These are phyloP conservation scores for Octodon degus DNA, from an alignment of 2,113 vertebrate species.

Conservation along the genomic window DNA sequence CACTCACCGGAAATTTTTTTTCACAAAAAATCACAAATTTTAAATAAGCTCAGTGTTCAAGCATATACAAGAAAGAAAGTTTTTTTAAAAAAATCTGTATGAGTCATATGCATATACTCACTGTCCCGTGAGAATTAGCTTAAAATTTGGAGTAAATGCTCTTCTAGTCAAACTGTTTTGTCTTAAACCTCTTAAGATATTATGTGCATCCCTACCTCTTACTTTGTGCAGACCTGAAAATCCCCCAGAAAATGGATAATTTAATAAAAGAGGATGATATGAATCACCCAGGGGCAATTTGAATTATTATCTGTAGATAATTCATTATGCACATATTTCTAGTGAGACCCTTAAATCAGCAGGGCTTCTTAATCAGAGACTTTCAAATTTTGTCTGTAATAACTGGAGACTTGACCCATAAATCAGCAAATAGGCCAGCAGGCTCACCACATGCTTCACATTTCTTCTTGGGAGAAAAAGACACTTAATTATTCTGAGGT, in stretches of 20 bases:
- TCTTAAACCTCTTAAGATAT: slow-evolving; percentile 61
- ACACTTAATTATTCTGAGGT: slow-evolving; percentile 85
- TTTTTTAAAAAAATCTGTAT: neutral
- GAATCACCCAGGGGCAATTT: slow-evolving; percentile 84
- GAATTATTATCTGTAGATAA: slow-evolving; percentile 85
- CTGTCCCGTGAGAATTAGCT: neutral
- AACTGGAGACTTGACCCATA: slow-evolving; percentile 86
- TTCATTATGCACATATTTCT: slow-evolving; percentile 88
- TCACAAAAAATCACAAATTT: neutral
- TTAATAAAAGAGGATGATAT: slow-evolving; percentile 83
- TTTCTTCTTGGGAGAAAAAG: slow-evolving; percentile 81
- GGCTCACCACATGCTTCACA: slow-evolving; percentile 78
- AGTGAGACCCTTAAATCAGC: slow-evolving; percentile 86
- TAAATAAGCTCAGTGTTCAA: slow-evolving; percentile 46
- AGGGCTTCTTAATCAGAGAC: slow-evolving; percentile 86
- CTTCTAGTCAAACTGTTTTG: slow-evolving; percentile 59
- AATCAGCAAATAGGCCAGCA: slow-evolving; percentile 85
- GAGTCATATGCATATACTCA: slow-evolving; percentile 25
- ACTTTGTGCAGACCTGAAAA: slow-evolving; percentile 65
- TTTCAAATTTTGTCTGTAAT: slow-evolving; percentile 84
- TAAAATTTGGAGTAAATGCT: slow-evolving; percentile 53
- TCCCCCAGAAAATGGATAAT: slow-evolving; percentile 80
- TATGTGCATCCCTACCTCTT: slow-evolving; percentile 43
- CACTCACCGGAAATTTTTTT: slow-evolving; percentile 55
- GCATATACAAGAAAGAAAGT: neutral